Evolutionary conservation across 2,888 invertebrate genomes (phyloP).

Genomic region (Cerceris ruficornis): DNA sequence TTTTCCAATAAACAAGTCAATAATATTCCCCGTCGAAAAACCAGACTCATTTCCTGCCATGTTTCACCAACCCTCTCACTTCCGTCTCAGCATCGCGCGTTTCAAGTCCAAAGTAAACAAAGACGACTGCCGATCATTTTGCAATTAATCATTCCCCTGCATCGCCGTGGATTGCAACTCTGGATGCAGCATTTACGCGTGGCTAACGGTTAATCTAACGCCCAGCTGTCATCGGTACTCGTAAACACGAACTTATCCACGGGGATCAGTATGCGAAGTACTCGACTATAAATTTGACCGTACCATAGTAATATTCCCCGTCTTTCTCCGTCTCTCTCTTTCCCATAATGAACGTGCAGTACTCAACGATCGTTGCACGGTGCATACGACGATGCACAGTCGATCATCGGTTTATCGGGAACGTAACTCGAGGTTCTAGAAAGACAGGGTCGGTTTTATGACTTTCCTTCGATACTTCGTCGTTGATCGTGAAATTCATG

Average conservation of each 20-base stretch:
- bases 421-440: slow-evolving; percentile 9
- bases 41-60: too few species aligned
- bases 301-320: slow-evolving; percentile 6
- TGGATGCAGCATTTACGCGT: slow-evolving; percentile 1
- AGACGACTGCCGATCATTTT: background rate
- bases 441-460: slow-evolving; percentile 6
- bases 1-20: background rate
- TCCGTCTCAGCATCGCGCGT: background rate
- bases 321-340: background rate
- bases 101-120: slow-evolving; percentile 14
- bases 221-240: slow-evolving; percentile 37
- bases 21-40: background rate
- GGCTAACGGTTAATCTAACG: slow-evolving; percentile 45
- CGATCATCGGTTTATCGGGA: slow-evolving; percentile 16
- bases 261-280: slow-evolving; percentile 26
- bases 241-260: slow-evolving; percentile 44
- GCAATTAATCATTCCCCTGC: slow-evolving; percentile 6
- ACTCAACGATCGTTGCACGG: slow-evolving; percentile 15
- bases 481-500: background rate
- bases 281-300: slow-evolving; percentile 27
- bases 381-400: background rate
- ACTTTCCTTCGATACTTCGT: slow-evolving; percentile 3
- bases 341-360: slow-evolving; percentile 21
- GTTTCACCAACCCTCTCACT: too few species aligned
- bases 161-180: slow-evolving; percentile 14